Evolutionary conservation across 2,797 vertebrate genomes (phyloP).

Genomic region (Loriculus beryllinus): DNA sequence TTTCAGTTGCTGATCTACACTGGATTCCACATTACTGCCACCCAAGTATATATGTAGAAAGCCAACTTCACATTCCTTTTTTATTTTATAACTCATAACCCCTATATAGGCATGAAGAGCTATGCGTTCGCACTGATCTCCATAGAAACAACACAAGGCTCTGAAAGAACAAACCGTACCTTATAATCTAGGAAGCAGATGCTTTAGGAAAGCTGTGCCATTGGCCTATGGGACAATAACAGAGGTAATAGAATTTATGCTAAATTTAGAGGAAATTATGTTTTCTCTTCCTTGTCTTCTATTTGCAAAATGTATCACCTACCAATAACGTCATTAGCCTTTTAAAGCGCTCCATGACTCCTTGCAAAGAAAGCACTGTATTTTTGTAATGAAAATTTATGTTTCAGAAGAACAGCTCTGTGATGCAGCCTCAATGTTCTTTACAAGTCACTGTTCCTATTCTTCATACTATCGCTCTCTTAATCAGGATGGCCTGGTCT

Average conservation of each 20-base stretch:
- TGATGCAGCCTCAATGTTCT: not conserved
- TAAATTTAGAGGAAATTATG: conserved; percentile 49
- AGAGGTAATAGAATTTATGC: conserved; percentile 11
- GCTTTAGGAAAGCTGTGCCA: not conserved
- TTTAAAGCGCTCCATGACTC: not conserved
- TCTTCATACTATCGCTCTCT: not conserved
- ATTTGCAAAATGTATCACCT: conserved; percentile 22
- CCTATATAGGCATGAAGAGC: not conserved
- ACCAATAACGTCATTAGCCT: conserved; percentile 4
- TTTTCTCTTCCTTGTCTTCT: conserved; percentile 40
- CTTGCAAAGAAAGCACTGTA: not conserved
- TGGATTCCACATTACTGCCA: not conserved
- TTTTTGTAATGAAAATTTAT: conserved; percentile 1
- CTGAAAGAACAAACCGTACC: not conserved
- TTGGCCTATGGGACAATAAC: conserved; percentile 2
- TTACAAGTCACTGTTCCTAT: not conserved
- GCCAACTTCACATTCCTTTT: not conserved
- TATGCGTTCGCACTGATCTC: not conserved
- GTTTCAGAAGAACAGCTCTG: not conserved
- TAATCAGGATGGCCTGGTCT: not conserved
- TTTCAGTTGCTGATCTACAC: not conserved
- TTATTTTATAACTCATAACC: not conserved
- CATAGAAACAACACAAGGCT: conserved; percentile 30
- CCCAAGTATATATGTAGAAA: not conserved
- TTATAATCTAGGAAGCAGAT: conserved; percentile 32